Base-by-base conservation (phyloP, 2,888 invertebrate species). In the Lepidonotus clava region DNA sequence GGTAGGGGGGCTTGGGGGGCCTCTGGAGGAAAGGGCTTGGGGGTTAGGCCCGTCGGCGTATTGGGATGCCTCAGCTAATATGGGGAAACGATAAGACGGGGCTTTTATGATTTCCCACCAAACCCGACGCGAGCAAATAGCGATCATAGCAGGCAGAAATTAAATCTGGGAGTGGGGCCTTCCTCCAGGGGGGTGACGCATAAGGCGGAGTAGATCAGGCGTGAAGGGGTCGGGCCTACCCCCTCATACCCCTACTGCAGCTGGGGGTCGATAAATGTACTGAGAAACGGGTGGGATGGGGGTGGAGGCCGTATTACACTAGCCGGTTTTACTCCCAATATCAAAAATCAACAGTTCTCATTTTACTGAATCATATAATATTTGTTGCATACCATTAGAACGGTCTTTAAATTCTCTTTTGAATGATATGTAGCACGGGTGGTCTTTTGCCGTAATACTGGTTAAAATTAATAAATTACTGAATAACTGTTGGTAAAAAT, bases 131-230 rank as follows among this genome's bases (percentile, higher is more conserved):
- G 38, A 71, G 71, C 36, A 71, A 71, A 71, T 38, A 71, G 38
- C 71, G 36, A 36, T 71, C 71, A 71, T 18, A 0, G 36, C n/a
- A 38, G 14, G 11, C 71, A n/a, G 36, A 71, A 71, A 71, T 61
- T 61, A 61, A 61, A 61, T 61, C 61, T 61, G 61, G 61, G 61
- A n/a, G n/a, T n/a, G n/a, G n/a, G n/a, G n/a, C n/a, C n/a, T n/a
- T 28, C 28, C 61, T 32, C 11, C 61, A 24, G 61, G 28, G 61
- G 24, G 61, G 61, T 2, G 4, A 11, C n/a, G 28, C 24, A 61
- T 61, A 61, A 28, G 24, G 28, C 28, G 61, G 28, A 32, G 14
- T 34, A 71, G 5, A 38, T 36, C 71, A 36, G 18, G 71, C 71
- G 36, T 71, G 71, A 71, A 38, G 71, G 71, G 38, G 71, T 34